Conservation (phyloP, 2,888 invertebrate genomes). For the Cantharis lateralis region DNA sequence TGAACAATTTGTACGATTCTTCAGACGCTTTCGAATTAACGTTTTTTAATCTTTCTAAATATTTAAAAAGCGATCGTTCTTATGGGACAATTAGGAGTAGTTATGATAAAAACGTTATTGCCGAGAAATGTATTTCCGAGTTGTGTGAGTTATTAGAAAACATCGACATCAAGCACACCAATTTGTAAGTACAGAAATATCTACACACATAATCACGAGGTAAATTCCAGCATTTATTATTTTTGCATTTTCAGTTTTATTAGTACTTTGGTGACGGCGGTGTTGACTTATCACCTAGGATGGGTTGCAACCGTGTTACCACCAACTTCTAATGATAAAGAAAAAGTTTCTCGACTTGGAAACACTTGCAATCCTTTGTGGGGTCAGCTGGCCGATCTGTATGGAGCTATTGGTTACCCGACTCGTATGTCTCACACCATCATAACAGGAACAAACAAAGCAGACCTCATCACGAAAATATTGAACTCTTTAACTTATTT, state of each 20-base stretch:
- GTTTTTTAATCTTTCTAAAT: slow-evolving; percentile 37
- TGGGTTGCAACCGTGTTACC: slow-evolving; percentile 81
- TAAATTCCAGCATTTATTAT: no score
- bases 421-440: slow-evolving; percentile 79
- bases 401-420: slow-evolving; percentile 83
- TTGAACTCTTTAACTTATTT: slow-evolving; percentile 85
- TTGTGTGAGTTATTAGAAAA: slow-evolving; percentile 70
- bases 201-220: no score
- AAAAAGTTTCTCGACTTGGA: slow-evolving; percentile 64
- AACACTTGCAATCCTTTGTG: slow-evolving; percentile 84
- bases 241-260: slow-evolving; percentile 73
- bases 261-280: slow-evolving; percentile 85
- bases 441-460: slow-evolving; percentile 70
- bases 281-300: slow-evolving; percentile 87
- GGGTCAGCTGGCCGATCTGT: slow-evolving; percentile 87
- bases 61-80: slow-evolving; percentile 35
- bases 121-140: slow-evolving; percentile 59
- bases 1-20: slow-evolving; percentile 15
- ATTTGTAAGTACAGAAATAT: slow-evolving; percentile 76
- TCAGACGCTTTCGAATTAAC: slow-evolving; percentile 31
- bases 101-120: slow-evolving; percentile 40
- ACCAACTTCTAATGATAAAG: slow-evolving; percentile 50
- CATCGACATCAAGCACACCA: slow-evolving; percentile 83
- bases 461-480: slow-evolving; percentile 71
- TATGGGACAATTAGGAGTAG: slow-evolving; percentile 20